Conservation (phyloP, 1,140 invertebrate species). For the Galleria mellonella region DNA sequence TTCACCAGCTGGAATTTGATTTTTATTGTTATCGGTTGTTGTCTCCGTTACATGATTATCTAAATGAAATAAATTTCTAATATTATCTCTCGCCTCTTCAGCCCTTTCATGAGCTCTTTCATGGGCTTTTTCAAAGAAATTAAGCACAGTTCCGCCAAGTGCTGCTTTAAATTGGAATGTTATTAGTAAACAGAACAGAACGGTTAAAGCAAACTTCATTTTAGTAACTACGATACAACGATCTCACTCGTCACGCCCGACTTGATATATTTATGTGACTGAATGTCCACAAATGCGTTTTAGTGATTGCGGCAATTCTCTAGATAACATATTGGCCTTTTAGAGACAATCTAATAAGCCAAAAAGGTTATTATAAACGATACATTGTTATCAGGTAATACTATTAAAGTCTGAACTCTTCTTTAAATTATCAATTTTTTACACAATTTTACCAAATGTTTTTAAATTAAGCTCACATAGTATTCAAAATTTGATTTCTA, state of each 20-base stretch:
- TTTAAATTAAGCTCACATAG: too few species aligned
- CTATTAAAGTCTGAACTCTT: too few species aligned
- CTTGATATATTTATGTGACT: background rate
- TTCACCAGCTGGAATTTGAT: background rate
- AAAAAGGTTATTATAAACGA: too few species aligned
- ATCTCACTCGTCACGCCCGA: background rate
- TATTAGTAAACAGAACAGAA: background rate
- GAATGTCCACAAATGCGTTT: background rate
- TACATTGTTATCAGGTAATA: too few species aligned
- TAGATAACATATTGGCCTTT: slow-evolving; percentile 1
- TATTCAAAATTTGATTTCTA: too few species aligned
- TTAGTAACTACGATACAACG: background rate
- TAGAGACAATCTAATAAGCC: background rate
- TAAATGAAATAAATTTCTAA: background rate
- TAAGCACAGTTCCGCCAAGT: background rate
- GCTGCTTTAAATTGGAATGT: background rate
- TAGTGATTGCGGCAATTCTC: background rate
- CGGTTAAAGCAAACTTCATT: background rate
- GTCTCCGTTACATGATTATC: too few species aligned
- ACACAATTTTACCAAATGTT: too few species aligned
- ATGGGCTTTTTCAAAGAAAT: background rate
- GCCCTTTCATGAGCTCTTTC: background rate
- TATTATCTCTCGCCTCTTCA: background rate
- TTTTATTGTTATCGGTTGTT: background rate
- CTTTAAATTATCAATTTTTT: too few species aligned